A percentile compares a stretch with the other conserved stretches of the same genome.
Conservation (phyloP, 2,888 invertebrate genomes). For the Xylophagus ater region DNA sequence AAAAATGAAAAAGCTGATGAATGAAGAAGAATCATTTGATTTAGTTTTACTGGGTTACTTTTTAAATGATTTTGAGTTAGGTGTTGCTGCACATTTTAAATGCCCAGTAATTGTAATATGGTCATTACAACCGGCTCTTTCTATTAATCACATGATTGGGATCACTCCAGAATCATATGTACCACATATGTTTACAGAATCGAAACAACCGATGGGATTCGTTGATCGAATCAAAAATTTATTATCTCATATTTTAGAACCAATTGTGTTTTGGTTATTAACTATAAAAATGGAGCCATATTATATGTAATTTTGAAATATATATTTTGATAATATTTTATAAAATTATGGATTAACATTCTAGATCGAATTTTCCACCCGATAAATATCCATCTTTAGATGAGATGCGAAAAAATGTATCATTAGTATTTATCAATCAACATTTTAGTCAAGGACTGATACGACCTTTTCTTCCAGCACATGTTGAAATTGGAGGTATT, state of each 20-base stretch:
- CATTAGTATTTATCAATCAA: constrained; percentile 35
- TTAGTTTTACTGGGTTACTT: constrained; percentile 11
- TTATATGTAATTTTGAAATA: constrained; percentile 5
- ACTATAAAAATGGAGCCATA: neutral
- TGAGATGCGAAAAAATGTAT: constrained; percentile 31
- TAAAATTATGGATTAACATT: neutral
- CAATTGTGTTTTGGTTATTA: neutral
- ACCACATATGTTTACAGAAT: neutral
- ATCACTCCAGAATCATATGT: constrained; percentile 9
- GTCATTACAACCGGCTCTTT: neutral
- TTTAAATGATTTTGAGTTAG: constrained; percentile 9
- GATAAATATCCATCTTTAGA: constrained; percentile 15
- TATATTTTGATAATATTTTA: neutral
- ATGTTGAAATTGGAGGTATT: constrained; percentile 41
- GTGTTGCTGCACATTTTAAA: constrained; percentile 17
- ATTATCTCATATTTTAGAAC: neutral
- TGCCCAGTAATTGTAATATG: constrained; percentile 13
- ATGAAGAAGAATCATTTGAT: constrained; percentile 13
- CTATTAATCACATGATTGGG: constrained; percentile 4
- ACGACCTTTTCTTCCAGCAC: constrained; percentile 30
- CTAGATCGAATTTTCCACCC: constrained; percentile 13
- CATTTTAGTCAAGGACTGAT: constrained; percentile 33
- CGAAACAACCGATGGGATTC: constrained; percentile 5
- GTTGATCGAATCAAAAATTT: constrained; percentile 6
- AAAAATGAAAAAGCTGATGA: constrained; percentile 8